Conservation (phyloP, 1,140 invertebrate genomes). For the Ceratoteleas bidentatus region DNA sequence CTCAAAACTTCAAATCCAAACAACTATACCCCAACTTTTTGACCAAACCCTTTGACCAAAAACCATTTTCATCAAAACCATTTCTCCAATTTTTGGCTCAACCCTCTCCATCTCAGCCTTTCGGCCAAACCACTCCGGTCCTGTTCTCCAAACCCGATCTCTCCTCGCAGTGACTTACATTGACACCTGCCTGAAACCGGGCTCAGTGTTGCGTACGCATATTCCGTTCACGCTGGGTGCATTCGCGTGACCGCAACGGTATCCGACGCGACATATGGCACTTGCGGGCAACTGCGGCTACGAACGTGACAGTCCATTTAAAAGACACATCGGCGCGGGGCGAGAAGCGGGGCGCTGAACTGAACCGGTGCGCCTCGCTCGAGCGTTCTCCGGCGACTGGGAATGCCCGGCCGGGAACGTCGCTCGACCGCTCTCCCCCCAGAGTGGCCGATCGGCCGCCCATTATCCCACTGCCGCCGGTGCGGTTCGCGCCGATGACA, state of each 20-base stretch:
- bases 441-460: constrained; percentile 42
- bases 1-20: too few species aligned
- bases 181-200: constrained; percentile 57
- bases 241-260: constrained; percentile 49
- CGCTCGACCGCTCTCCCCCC: constrained; percentile 34
- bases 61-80: too few species aligned
- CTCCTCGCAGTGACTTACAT: constrained; percentile 31
- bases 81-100: too few species aligned
- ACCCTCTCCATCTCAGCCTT: too few species aligned
- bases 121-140: too few species aligned
- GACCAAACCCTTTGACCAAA: too few species aligned
- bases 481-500: constrained; percentile 14
- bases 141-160: too few species aligned
- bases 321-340: constrained; percentile 5
- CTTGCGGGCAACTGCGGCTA: constrained; percentile 26
- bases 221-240: constrained; percentile 52
- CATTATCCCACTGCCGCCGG: constrained; percentile 15
- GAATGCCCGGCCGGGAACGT: constrained; percentile 26
- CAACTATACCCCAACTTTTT: too few species aligned
- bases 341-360: not conserved
- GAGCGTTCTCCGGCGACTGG: constrained; percentile 69
- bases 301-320: constrained; percentile 25
- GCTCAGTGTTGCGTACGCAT: constrained; percentile 55
- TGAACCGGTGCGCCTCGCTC: constrained; percentile 15
- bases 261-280: constrained; percentile 56